Conservation (phyloP, 2,113 vertebrate genomes). For the Pungitius pungitius region DNA sequence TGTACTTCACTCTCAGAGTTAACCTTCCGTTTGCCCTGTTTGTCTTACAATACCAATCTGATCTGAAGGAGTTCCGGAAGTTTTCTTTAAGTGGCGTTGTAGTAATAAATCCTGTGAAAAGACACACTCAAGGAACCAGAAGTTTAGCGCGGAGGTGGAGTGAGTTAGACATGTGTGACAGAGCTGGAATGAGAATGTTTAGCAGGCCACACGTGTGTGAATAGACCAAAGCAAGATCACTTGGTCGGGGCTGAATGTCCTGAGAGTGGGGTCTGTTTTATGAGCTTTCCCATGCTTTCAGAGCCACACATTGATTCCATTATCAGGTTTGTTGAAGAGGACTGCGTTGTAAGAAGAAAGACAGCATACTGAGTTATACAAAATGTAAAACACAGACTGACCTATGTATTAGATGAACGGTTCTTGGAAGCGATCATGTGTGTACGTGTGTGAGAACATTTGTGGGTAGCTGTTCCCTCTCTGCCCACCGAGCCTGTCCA, state of each 20-base stretch:
- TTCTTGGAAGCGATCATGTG: constrained; percentile 1
- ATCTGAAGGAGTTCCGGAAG: constrained; percentile 50
- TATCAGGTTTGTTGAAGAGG: constrained; percentile 36
- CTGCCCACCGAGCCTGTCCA: constrained; percentile 48
- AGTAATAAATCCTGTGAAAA: background rate
- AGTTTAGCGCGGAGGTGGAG: constrained; percentile 26
- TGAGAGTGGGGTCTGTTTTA: constrained; percentile 31
- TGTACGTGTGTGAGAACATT: constrained; percentile 39
- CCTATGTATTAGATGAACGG: constrained; percentile 1
- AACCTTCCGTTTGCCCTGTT: constrained; percentile 43
- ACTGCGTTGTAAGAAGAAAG: constrained; percentile 12
- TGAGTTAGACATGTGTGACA: constrained; percentile 31
- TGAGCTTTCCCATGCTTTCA: constrained; percentile 33
- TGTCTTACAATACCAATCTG: constrained; percentile 48
- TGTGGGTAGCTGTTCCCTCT: constrained; percentile 36
- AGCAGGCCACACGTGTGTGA: constrained; percentile 41
- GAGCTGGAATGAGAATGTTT: constrained; percentile 17
- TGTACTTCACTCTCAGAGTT: constrained; percentile 43
- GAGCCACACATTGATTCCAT: constrained; percentile 58
- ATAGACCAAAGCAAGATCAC: constrained; percentile 49
- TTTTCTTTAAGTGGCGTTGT: constrained; percentile 22
- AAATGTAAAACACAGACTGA: constrained; percentile 13
- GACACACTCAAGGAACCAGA: constrained; percentile 14
- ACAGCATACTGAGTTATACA: constrained; percentile 20
- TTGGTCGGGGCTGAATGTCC: constrained; percentile 14